Evolutionary conservation across 23 tunicate species (phyloP).

Genomic region (Oikopleura dioica): DNA sequence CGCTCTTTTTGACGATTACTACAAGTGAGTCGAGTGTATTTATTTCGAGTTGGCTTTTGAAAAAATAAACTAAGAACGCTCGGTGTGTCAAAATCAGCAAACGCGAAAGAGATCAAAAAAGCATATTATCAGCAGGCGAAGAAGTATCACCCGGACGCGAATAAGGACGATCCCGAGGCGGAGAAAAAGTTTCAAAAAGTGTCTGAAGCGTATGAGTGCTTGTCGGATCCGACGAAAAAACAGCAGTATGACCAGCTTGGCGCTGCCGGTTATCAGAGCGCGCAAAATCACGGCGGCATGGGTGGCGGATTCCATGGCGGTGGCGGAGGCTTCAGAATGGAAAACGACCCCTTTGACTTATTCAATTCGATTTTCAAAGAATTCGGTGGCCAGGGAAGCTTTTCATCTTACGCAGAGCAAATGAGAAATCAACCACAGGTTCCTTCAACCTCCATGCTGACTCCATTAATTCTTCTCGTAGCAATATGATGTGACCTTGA

Average conservation of each 20-base stretch:
- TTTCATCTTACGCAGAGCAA: not conserved
- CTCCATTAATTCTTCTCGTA: not conserved
- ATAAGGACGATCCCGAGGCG: slow-evolving; percentile 19
- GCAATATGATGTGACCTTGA: not conserved
- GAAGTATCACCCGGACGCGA: slow-evolving; percentile 52
- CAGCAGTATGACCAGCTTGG: slow-evolving; percentile 35
- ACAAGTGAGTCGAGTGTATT: too few relatives aligned
- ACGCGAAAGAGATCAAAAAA: slow-evolving; percentile 28
- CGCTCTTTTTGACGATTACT: too few relatives aligned
- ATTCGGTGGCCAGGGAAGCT: not conserved
- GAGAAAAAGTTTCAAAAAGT: slow-evolving; percentile 30
- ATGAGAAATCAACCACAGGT: not conserved
- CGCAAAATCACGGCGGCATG: not conserved
- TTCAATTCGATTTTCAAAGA: not conserved
- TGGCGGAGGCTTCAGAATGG: not conserved
- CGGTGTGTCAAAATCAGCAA: slow-evolving; percentile 27
- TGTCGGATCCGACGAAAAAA: slow-evolving; percentile 20
- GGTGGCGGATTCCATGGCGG: not conserved
- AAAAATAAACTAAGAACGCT: not conserved
- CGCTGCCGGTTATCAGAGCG: not conserved
- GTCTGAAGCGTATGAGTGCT: slow-evolving; percentile 34
- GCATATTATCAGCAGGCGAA: slow-evolving; percentile 33
- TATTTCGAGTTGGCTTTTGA: too few relatives aligned
- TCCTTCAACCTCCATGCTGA: not conserved
- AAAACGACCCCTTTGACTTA: not conserved